phyloP scores from a whole-genome alignment of 2,888 invertebrate species.

The Coremacera marginata region DNA sequence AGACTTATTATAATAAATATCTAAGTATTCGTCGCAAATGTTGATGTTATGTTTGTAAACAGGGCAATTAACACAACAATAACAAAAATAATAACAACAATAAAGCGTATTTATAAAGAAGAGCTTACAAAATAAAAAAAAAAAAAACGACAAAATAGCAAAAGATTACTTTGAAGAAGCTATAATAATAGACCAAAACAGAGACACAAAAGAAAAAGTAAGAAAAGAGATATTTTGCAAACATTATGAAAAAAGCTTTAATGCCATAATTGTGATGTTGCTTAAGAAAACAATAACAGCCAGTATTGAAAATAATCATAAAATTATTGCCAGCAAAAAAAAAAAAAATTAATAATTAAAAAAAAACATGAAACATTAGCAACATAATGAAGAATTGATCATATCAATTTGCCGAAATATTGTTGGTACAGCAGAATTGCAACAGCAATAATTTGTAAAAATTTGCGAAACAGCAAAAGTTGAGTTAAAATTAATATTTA shows the following conservation, averaged over 20 bases:
- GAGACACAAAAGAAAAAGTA: not conserved
- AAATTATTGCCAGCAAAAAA: not conserved
- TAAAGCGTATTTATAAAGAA: not conserved
- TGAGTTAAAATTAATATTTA: too few relatives aligned
- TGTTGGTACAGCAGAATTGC: too few relatives aligned
- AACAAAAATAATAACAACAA: constrained; percentile 1
- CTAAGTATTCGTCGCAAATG: too few relatives aligned
- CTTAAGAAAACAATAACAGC: not conserved
- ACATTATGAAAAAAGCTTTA: not conserved
- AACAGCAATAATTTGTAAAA: too few relatives aligned
- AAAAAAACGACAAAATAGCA: not conserved
- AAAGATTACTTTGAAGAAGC: not conserved
- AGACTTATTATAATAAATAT: too few relatives aligned
- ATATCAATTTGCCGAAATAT: too few relatives aligned
- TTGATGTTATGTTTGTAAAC: too few relatives aligned
- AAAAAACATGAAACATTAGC: not conserved
- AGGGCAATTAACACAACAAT: too few relatives aligned
- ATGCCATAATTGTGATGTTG: not conserved
- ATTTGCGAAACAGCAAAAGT: too few relatives aligned
- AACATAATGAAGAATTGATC: too few relatives aligned
- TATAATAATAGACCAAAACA: not conserved
- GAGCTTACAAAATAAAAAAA: not conserved
- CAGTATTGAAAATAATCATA: not conserved
- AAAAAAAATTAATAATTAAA: not conserved
- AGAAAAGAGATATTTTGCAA: not conserved